Evolutionary conservation across 1,140 invertebrate genomes (phyloP), one percentile per base, ranked within the genome.

Genomic region (Drosophila erecta): DNA sequence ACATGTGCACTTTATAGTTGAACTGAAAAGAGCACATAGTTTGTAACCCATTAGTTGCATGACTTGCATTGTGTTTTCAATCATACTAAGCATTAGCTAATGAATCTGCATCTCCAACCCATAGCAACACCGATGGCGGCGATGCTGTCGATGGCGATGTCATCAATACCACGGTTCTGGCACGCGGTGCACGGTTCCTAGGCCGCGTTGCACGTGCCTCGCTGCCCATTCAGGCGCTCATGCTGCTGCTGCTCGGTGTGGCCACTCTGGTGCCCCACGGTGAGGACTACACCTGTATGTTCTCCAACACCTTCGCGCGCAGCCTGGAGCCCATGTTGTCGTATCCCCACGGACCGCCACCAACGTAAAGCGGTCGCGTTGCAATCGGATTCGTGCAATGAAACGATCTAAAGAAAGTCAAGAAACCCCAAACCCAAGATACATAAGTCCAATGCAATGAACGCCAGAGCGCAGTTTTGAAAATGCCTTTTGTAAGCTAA

Each of bases 341-440:
- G 27, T 98, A 98, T 93, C 95, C 96, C 24, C 95, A 98, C 86
- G 97, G 97, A 62, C 97, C 97, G 27, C 97, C 97, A 43, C 97
- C 98, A 22, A 94, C 97, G 12, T 98, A 95, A 49, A 40, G 49
- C 46, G 50, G 44, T 57, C 30, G 49, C 60, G 62, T 70, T 70
- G 64, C 50, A 33, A 58, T 65, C 83, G 75, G 75, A 86, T 81
- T 76, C 76, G 78, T 81, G 83, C 79, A 81, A 75, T 27, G 40
- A 15, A 49, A 47, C 66, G 10, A 50, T 30, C 14, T 33, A 41
- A 10, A 43, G 7, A 49, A 15, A 17, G 14, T 12, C 11, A 15
- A 47, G 11, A 46, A 4, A 37, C 53, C 53, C 22, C 17, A 41
- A n/a, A 43, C 44, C 7, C 40, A 49, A 27, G 22, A 15, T 41